Percentiles rank a stretch among this genome's conserved stretches.
These are phyloP conservation scores for Nesoenas mayeri DNA, from an alignment of 2,113 vertebrate species.

Conservation along the genomic window DNA sequence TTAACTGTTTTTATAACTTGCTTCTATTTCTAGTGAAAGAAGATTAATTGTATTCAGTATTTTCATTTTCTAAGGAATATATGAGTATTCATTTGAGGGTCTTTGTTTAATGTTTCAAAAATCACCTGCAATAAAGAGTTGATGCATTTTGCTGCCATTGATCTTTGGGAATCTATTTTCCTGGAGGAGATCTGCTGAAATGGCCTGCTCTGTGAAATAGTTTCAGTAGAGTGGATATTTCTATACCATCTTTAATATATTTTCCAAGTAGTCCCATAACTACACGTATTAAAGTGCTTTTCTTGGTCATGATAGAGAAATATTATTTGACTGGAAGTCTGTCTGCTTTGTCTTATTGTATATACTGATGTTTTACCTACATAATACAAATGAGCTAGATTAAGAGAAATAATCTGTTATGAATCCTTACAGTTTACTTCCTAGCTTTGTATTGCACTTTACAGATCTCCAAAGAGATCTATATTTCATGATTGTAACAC, in stretches of 20 bases:
- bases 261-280: not conserved
- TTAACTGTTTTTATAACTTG: not conserved
- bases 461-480: not conserved
- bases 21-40: not conserved
- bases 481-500: accelerated
- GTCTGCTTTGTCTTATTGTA: not conserved
- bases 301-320: not conserved
- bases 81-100: not conserved
- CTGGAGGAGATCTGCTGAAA: not conserved
- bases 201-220: not conserved
- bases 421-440: not conserved
- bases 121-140: not conserved
- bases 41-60: accelerated
- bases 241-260: not conserved
- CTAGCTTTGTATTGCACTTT: not conserved
- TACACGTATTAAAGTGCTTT: not conserved
- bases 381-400: not conserved
- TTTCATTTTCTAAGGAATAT: not conserved
- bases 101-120: not conserved
- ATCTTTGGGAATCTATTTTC: not conserved
- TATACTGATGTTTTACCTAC: not conserved
- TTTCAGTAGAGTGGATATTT: not conserved
- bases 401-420: not conserved
- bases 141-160: not conserved
- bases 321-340: not conserved